Percentiles rank a stretch among this genome's conserved stretches.
These are phyloP conservation scores for Falco berigora DNA, from an alignment of 2,797 vertebrate genomes.

Conservation along the genomic window DNA sequence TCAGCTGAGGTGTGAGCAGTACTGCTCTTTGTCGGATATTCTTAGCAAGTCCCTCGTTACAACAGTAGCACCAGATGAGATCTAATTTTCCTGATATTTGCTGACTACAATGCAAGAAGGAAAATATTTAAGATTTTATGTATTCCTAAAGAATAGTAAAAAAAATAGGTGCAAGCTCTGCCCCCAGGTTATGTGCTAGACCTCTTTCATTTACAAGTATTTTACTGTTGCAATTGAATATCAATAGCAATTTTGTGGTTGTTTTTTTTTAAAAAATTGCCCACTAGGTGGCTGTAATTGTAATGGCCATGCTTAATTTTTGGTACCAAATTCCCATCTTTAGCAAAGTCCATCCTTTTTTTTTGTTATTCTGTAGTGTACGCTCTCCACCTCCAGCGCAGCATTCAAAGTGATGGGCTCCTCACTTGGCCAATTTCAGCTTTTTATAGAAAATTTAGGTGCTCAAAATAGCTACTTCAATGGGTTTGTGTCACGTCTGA, in stretches of 20 bases:
- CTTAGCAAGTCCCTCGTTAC: not conserved
- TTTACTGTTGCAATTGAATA: not conserved
- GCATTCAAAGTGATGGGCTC: accelerated
- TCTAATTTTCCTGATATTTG: not conserved
- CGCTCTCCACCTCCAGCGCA: accelerated
- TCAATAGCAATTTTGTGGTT: not conserved
- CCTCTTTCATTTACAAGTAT: not conserved
- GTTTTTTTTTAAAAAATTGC: not conserved
- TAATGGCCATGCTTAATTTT: not conserved
- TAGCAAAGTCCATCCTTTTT: not conserved
- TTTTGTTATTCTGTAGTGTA: not conserved
- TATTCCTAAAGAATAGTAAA: not conserved
- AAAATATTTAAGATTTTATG: not conserved
- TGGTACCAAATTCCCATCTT: not conserved
- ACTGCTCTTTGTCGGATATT: not conserved
- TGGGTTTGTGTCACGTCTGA: not conserved
- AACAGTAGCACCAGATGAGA: not conserved
- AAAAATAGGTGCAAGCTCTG: not conserved
- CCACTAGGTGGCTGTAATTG: constrained; percentile 56
- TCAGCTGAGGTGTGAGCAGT: not conserved
- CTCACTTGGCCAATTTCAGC: not conserved
- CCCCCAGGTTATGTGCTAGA: not conserved
- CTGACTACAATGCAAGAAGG: not conserved
- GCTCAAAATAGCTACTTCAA: not conserved
- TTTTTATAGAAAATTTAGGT: not conserved